phyloP scores from a whole-genome alignment of 2,113 vertebrate species.

The Charadrius vociferus region DNA sequence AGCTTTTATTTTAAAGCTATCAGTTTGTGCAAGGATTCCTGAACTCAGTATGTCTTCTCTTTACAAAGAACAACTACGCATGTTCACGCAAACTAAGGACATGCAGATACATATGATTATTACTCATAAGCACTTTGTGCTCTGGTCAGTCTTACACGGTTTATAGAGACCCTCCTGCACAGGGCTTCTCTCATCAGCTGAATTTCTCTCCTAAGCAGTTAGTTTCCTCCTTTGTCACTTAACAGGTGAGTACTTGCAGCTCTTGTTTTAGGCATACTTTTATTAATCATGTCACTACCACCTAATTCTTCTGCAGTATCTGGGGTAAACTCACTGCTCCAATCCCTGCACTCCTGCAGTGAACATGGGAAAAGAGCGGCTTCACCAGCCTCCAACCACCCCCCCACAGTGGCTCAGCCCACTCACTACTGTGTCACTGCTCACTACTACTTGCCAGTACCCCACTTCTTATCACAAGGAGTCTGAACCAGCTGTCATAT shows the following conservation, averaged over 20 bases:
- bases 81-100: background rate
- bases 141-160: background rate
- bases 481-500: background rate
- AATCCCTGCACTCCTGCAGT: background rate
- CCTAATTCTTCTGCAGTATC: background rate
- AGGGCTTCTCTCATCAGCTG: background rate
- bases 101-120: background rate
- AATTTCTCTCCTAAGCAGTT: background rate
- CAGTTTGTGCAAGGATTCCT: background rate
- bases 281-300: background rate
- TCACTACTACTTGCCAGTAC: background rate
- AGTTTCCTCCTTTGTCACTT: background rate
- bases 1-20: background rate
- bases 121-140: background rate
- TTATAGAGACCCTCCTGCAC: background rate
- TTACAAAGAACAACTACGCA: background rate
- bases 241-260: background rate
- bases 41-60: background rate
- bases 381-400: background rate
- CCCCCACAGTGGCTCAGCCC: background rate
- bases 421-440: background rate
- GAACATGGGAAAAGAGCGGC: background rate
- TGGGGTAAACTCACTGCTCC: background rate
- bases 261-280: background rate
- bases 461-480: constrained; percentile 6